Evolutionary conservation across 2,888 invertebrate species (phyloP), one percentile per base, ranked within the genome.

Genomic region (Mycalesis mineus): DNA sequence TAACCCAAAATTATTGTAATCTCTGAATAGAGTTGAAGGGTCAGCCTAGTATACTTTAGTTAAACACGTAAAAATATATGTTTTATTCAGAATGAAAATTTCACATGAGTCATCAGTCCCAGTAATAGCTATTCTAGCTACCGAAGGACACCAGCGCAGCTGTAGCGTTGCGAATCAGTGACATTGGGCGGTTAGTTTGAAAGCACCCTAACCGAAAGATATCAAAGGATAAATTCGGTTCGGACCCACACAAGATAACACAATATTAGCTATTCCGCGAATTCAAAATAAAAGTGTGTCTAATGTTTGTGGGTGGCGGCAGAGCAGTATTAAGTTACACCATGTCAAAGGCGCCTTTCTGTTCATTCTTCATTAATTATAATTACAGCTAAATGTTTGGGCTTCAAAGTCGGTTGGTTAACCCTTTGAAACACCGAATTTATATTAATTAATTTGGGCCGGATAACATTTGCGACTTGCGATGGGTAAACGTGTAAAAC

Each of bases 281-380:
- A 62, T 60, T 59, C 11, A 55, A 62, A 62, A 60, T 60, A 57
- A 52, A 52, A 52, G 52, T 42, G 42, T 52, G 51, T 45, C 51
- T 45, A 57, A 60, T 42, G 48, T 47, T 37, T 40, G 57, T 60
- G 59, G 64, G 51, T 65, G 65, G 66, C 67, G 68, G 69, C 66
- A 64, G 64, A 59, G 65, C 66, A 60, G 67, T 78, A 80, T 84
- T 78, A 71, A 67, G 68, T 85, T 82, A 73, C 83, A 67, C 69
- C 73, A 68, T 75, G 78, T 78, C 82, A 82, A 80, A 74, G 77
- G 69, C 73, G 75, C 71, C 73, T 75, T 73, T 76, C 73, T 74
- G 79, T 73, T 73, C 74, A 75, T 76, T 82, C 79, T 79, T 84
- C 80, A 77, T 83, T 82, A 82, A 80, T 80, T 78, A 73, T 80